Conservation (phyloP, 2,797 vertebrate species). For the Pseudochaenichthys georgianus region DNA sequence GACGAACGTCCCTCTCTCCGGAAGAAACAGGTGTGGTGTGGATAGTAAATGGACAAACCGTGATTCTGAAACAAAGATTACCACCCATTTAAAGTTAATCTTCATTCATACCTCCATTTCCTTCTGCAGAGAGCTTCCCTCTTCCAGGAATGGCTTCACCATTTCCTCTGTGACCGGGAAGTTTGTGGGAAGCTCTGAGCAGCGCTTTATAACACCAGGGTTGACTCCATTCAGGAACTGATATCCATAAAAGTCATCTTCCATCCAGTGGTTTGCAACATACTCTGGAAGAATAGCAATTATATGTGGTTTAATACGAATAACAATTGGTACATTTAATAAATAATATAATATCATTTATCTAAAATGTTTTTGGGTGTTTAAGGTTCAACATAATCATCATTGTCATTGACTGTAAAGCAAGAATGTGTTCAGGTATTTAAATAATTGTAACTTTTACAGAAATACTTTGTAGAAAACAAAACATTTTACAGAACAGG, state of each 20-base stretch:
- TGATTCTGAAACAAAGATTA: neutral
- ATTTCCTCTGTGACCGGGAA: slow-evolving; percentile 74
- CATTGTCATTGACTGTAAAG: neutral
- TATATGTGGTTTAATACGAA: no score
- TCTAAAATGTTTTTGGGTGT: neutral
- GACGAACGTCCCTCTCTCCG: no score
- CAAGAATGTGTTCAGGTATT: neutral
- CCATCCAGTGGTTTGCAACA: slow-evolving; percentile 71
- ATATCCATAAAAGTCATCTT: slow-evolving; percentile 77
- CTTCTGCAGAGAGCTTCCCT: slow-evolving; percentile 56
- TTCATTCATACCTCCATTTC: slow-evolving; percentile 68
- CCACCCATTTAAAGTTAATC: neutral
- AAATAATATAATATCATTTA: neutral
- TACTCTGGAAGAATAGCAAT: slow-evolving; percentile 1
- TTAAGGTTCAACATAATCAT: neutral
- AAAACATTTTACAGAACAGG: neutral
- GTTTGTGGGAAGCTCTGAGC: slow-evolving; percentile 70
- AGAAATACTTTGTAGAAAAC: neutral
- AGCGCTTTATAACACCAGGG: slow-evolving; percentile 67
- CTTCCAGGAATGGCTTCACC: slow-evolving; percentile 66
- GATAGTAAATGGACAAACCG: neutral
- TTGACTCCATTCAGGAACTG: slow-evolving; percentile 77
- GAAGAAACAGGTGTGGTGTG: no score
- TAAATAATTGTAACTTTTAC: no score
- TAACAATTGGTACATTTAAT: no score